Evolutionary conservation across 2,888 invertebrate species (phyloP).

Genomic region (Ophioninae sp.): DNA sequence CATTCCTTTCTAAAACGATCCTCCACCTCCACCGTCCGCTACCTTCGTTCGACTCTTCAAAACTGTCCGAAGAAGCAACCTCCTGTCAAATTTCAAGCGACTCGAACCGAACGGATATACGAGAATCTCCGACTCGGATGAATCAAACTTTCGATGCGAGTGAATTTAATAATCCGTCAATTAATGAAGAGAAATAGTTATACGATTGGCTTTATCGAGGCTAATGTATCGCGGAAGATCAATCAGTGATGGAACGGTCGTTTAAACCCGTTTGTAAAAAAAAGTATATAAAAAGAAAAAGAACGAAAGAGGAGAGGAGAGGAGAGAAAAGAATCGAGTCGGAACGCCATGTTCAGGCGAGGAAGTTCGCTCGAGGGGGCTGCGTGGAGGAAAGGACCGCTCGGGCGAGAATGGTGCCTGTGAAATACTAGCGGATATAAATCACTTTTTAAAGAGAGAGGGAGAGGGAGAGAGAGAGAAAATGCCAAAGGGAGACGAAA

Average conservation of each 20-base stretch:
- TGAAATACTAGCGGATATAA: conserved; percentile 61
- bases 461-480: conserved; percentile 7
- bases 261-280: conserved; percentile 26
- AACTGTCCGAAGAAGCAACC: too few relatives aligned
- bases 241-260: conserved; percentile 49
- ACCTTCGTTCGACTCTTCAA: too few relatives aligned
- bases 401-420: conserved; percentile 53
- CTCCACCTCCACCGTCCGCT: too few relatives aligned
- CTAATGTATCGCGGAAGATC: conserved; percentile 51
- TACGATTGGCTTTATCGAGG: too few relatives aligned
- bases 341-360: conserved; percentile 34
- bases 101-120: too few relatives aligned
- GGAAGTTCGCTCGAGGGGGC: conserved; percentile 52
- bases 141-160: too few relatives aligned
- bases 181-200: too few relatives aligned
- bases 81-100: too few relatives aligned
- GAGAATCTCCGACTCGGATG: too few relatives aligned
- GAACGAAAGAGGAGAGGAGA: conserved; percentile 1
- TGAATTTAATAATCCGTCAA: too few relatives aligned
- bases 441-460: conserved; percentile 50
- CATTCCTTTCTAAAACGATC: too few relatives aligned
- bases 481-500: not conserved
- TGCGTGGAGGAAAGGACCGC: conserved; percentile 54
- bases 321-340: conserved; percentile 33
- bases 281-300: conserved; percentile 22